A percentile compares a stretch with the other conserved stretches of the same genome.
phyloP scores from a whole-genome alignment of 2,113 vertebrate genomes.

The Prunella fulvescens region DNA sequence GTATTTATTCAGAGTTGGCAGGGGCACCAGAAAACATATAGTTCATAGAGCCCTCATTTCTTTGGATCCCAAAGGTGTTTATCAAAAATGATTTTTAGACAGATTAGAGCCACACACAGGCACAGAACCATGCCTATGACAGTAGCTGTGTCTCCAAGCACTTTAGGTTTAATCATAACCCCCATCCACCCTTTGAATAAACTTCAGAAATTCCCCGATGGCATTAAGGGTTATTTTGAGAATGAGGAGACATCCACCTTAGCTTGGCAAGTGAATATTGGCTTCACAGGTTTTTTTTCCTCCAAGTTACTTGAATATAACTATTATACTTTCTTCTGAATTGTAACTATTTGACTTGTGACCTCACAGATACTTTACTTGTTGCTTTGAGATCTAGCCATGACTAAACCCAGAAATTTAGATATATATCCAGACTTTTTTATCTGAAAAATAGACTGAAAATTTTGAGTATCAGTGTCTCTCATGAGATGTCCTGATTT shows the following conservation, averaged over 20 bases:
- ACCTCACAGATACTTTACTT: conserved; percentile 17
- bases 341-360: conserved; percentile 18
- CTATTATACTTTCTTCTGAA: background rate
- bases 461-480: conserved; percentile 54
- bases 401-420: conserved; percentile 34
- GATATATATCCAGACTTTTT: conserved; percentile 42
- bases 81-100: background rate
- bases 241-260: background rate
- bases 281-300: background rate
- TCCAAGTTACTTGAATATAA: background rate
- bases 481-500: conserved; percentile 64
- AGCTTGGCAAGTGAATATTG: background rate
- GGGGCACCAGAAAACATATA: conserved; percentile 35
- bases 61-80: conserved; percentile 12
- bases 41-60: background rate
- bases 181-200: background rate
- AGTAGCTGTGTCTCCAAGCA: background rate
- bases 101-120: background rate
- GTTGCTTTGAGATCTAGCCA: conserved; percentile 39
- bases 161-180: background rate
- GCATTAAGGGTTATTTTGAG: background rate
- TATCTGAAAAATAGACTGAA: conserved; percentile 52
- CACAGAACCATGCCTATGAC: background rate
- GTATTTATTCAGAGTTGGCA: conserved; percentile 53
- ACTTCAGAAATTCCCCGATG: background rate